Evolutionary conservation across 2,113 vertebrate species (phyloP).

Genomic region (Crotalus helleri): DNA sequence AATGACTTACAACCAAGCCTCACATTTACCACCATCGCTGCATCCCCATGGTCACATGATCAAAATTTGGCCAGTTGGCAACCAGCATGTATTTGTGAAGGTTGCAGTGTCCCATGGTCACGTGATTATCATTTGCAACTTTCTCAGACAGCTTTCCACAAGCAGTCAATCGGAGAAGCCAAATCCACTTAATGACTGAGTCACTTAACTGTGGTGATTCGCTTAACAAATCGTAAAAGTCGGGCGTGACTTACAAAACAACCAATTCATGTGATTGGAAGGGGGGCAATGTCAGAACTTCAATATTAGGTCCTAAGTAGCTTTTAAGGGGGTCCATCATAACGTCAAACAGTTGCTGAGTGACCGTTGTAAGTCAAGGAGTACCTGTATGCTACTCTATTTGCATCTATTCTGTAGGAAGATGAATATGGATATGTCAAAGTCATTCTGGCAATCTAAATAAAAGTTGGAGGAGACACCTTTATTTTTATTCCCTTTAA

Average conservation of each 20-base stretch:
- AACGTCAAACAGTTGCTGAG: background rate
- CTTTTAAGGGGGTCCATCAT: background rate
- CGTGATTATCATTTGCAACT: background rate
- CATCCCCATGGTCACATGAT: background rate
- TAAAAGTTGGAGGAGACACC: background rate
- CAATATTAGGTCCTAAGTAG: background rate
- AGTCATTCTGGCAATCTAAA: background rate
- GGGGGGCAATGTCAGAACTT: background rate
- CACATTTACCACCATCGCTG: background rate
- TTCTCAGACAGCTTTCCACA: background rate
- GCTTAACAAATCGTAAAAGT: background rate
- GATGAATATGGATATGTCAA: background rate
- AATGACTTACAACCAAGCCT: background rate
- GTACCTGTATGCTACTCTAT: background rate
- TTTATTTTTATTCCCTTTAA: background rate
- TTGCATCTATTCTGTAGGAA: background rate
- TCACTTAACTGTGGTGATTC: background rate
- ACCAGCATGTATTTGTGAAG: no score
- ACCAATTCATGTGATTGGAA: background rate
- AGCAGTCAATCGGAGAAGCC: background rate
- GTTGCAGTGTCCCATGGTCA: background rate
- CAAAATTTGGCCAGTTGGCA: background rate
- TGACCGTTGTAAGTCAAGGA: background rate
- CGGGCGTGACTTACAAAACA: background rate
- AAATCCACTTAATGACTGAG: background rate